Percentiles rank a stretch among this genome's conserved stretches.
phyloP scores from a whole-genome alignment of 2,797 vertebrate genomes.

The Okamejei kenojei region DNA sequence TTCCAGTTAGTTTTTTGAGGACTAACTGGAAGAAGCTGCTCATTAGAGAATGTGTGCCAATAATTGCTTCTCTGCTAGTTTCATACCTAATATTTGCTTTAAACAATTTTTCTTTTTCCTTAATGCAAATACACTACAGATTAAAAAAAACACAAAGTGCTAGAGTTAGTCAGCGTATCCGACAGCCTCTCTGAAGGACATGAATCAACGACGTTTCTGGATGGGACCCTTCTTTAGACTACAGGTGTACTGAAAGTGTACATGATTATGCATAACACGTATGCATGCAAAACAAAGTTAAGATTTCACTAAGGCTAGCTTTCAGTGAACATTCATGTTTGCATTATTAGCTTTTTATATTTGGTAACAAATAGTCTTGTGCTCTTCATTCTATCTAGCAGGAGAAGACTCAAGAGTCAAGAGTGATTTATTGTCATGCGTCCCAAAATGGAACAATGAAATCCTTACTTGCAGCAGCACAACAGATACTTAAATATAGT shows the following conservation, averaged over 20 bases:
- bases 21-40: background rate
- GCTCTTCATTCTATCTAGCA: too few species aligned
- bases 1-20: background rate
- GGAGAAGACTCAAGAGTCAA: too few species aligned
- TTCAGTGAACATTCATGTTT: background rate
- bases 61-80: background rate
- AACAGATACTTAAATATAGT: too few species aligned
- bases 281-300: background rate
- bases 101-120: background rate
- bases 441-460: too few species aligned
- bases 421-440: too few species aligned
- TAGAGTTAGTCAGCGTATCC: too few species aligned
- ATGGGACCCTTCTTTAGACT: too few species aligned
- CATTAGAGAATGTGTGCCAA: background rate
- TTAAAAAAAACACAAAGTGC: too few species aligned
- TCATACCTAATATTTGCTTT: background rate
- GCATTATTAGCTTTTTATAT: background rate
- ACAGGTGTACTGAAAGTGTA: background rate
- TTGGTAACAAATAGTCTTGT: background rate
- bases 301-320: background rate
- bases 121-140: background rate
- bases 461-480: too few species aligned
- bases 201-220: too few species aligned
- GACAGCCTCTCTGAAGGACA: too few species aligned
- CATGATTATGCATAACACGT: background rate